Base-by-base conservation (phyloP, 2,113 vertebrate species). In the Dicrurus megarhynchus region DNA sequence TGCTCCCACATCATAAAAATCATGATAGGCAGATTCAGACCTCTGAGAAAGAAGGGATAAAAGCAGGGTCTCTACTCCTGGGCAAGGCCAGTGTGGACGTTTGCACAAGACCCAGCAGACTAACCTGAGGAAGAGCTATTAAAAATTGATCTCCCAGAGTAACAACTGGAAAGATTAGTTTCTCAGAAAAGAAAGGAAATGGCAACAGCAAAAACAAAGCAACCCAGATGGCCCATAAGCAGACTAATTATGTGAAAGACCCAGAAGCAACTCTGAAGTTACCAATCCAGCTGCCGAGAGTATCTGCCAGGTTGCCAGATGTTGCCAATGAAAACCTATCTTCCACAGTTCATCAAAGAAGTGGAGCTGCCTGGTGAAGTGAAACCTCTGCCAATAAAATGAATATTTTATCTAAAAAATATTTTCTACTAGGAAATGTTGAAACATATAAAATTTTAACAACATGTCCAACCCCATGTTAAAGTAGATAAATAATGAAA, bases 211-310 rank as follows among this genome's bases (percentile, higher is more conserved):
- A 97, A 94, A 96, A 94, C 8, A 42, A 96, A 96, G 91, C 20
- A 65, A 97, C 93, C 95, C 98, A 97, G 95, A 93, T 97, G 98
- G 97, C 82, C 97, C 87, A 96, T 96, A 96, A 97, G 92, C 97
- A 96, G 81, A 75, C 87, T 97, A 96, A 97, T 98, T 97, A 96
- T 33, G 53, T 90, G 77, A 91, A 93, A 96, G 96, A 93, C 96
- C 92, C 94, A 96, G 95, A 90, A 98, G 95, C 97, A 94, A 87
- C 68, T 83, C 86, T 64, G 64, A 96, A 97, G 97, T 97, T 96
- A 93, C 90, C 87, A 96, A 94, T 96, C 90, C 97, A 98, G 97
- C 95, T 97, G 97, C 96, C 1, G 60, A 78, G 33, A 28, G 69
- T 37, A 7, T 61, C 89, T 97, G 97, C 97, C 95, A 97, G 96